These are phyloP conservation scores for Microtus oregoni DNA, from an alignment of 2,113 vertebrate species.

Conservation along the genomic window DNA sequence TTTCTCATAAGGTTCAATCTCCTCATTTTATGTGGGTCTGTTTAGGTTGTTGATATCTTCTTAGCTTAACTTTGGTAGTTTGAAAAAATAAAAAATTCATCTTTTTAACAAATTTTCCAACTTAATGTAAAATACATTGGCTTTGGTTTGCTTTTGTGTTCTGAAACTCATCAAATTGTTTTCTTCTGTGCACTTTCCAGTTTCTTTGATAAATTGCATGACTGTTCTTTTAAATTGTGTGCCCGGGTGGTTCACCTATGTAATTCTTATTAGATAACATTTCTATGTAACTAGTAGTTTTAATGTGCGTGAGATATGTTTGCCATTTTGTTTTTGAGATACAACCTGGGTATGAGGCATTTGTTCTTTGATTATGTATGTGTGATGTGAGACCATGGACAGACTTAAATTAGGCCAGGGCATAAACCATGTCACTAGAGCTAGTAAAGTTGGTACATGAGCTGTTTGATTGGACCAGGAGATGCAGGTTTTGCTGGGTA, in stretches of 20 bases:
- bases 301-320: slow-evolving; percentile 79
- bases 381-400: not conserved
- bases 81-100: no score
- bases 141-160: not conserved
- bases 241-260: not conserved
- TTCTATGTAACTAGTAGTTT: not conserved
- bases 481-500: not conserved
- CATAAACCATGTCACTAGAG: not conserved
- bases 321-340: slow-evolving; percentile 80
- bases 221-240: not conserved
- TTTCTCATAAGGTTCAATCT: not conserved
- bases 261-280: slow-evolving; percentile 76
- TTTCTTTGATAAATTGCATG: not conserved
- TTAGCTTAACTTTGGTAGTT: no score
- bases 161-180: not conserved
- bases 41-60: no score
- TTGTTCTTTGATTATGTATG: not conserved
- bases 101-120: no score
- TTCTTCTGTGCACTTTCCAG: not conserved
- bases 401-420: not conserved
- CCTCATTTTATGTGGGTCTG: not conserved
- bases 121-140: no score
- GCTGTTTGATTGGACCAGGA: not conserved
- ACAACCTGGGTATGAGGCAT: not conserved
- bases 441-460: not conserved